These are phyloP conservation scores for Philhelius pedissequus DNA, from an alignment of 2,888 invertebrate species.

Conservation along the genomic window DNA sequence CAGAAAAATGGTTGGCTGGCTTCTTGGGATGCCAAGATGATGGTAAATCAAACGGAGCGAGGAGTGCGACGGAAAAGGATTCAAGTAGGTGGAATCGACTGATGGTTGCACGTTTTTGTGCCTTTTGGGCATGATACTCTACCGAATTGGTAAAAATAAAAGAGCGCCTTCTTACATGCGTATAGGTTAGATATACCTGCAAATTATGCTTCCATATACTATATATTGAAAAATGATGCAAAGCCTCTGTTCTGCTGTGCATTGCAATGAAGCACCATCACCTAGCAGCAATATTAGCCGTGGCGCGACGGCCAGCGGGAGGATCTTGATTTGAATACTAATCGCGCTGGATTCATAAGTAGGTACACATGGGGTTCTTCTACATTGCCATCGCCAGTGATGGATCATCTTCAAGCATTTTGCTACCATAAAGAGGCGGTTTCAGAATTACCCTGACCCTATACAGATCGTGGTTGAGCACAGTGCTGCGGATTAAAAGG, in stretches of 20 bases:
- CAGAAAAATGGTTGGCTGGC: slow-evolving; percentile 54
- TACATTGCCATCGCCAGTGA: neutral
- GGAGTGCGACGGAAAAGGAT: neutral
- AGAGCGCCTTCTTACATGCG: slow-evolving; percentile 44
- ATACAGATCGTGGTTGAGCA: slow-evolving; percentile 51
- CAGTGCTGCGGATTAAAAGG: neutral
- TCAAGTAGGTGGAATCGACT: slow-evolving; percentile 4
- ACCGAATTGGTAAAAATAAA: slow-evolving; percentile 21
- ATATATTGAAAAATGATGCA: slow-evolving; percentile 17
- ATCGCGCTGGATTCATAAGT: slow-evolving; percentile 55
- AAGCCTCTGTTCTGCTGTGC: neutral
- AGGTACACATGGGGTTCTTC: slow-evolving; percentile 15
- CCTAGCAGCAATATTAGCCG: slow-evolving; percentile 9
- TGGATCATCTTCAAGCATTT: slow-evolving; percentile 47
- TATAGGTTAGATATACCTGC: slow-evolving; percentile 49
- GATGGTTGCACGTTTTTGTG: slow-evolving; percentile 60
- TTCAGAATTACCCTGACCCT: slow-evolving; percentile 59
- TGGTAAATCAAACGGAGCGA: slow-evolving; percentile 10
- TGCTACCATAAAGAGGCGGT: slow-evolving; percentile 68
- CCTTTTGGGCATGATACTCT: slow-evolving; percentile 53
- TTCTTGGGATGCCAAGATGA: slow-evolving; percentile 56
- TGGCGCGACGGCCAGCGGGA: slow-evolving; percentile 18
- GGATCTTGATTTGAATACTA: slow-evolving; percentile 68
- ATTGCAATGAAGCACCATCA: slow-evolving; percentile 6
- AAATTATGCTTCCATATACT: slow-evolving; percentile 54